Evolutionary conservation across 2,888 invertebrate species (phyloP).

Genomic region (Yponomeuta plumbellus): DNA sequence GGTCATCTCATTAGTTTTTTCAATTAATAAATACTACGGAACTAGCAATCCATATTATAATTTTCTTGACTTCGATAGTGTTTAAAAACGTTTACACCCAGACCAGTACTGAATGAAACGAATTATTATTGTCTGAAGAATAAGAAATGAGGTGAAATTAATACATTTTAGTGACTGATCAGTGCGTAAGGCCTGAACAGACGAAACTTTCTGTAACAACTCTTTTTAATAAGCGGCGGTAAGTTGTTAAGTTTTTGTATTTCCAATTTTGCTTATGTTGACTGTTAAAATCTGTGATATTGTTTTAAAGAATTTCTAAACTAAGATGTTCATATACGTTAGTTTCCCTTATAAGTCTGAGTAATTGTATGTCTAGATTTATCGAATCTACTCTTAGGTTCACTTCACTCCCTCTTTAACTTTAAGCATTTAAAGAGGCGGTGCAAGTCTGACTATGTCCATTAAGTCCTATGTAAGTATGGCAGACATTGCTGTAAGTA

Average conservation of each 20-base stretch:
- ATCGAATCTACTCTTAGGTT: neutral
- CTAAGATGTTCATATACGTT: neutral
- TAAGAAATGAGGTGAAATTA: no score
- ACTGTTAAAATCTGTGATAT: constrained; percentile 21
- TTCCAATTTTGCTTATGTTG: neutral
- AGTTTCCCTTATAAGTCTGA: constrained; percentile 8
- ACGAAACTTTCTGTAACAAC: neutral
- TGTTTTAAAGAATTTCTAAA: constrained; percentile 1
- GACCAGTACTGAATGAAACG: no score
- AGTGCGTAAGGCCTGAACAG: neutral
- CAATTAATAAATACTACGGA: no score
- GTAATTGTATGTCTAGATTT: constrained; percentile 14
- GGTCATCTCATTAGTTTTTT: no score
- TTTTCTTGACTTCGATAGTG: no score
- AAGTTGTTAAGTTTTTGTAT: neutral
- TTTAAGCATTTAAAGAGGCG: neutral
- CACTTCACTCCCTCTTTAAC: neutral
- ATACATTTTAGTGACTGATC: neutral
- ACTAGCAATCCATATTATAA: no score
- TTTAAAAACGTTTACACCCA: no score
- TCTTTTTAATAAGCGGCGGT: neutral
- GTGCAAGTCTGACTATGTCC: no score
- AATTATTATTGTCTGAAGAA: no score
- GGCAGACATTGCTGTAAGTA: no score
- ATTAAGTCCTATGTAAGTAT: no score